phyloP scores from a whole-genome alignment of 2,113 vertebrate genomes.

The Brachyhypopomus gauderio region DNA sequence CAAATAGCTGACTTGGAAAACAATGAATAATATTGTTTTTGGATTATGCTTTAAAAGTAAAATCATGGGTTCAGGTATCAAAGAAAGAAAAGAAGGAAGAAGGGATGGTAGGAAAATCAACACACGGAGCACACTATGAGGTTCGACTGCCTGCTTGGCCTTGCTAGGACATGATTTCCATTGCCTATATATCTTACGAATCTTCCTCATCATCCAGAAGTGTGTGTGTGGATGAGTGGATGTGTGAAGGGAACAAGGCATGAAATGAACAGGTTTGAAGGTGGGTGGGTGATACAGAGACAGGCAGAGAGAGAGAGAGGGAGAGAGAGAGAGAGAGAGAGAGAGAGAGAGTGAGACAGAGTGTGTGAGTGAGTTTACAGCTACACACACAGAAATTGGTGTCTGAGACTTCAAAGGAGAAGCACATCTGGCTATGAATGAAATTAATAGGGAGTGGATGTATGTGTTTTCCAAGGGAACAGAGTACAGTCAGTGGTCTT shows the following conservation, averaged over 20 bases:
- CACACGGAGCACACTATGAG: background rate
- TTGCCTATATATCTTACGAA: background rate
- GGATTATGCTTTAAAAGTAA: too few species aligned
- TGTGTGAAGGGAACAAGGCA: background rate
- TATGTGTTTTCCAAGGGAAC: constrained; percentile 31
- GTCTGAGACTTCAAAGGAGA: constrained; percentile 28
- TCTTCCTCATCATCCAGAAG: background rate
- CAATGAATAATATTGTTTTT: too few species aligned
- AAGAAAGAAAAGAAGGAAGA: background rate
- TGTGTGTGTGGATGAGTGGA: constrained; percentile 12
- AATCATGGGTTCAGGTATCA: background rate
- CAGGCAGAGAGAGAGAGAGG: background rate
- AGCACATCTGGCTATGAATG: constrained; percentile 31
- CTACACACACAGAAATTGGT: background rate
- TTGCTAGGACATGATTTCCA: background rate
- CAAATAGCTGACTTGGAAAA: too few species aligned
- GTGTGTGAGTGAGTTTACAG: background rate
- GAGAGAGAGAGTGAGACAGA: background rate
- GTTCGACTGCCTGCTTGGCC: background rate
- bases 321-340: background rate
- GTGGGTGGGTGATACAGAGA: background rate
- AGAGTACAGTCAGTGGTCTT: constrained; percentile 26
- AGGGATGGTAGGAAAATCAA: background rate
- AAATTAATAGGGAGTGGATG: constrained; percentile 29
- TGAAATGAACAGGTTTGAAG: background rate